Conservation (phyloP, 2,888 invertebrate species). For the Eilema sororculum region DNA sequence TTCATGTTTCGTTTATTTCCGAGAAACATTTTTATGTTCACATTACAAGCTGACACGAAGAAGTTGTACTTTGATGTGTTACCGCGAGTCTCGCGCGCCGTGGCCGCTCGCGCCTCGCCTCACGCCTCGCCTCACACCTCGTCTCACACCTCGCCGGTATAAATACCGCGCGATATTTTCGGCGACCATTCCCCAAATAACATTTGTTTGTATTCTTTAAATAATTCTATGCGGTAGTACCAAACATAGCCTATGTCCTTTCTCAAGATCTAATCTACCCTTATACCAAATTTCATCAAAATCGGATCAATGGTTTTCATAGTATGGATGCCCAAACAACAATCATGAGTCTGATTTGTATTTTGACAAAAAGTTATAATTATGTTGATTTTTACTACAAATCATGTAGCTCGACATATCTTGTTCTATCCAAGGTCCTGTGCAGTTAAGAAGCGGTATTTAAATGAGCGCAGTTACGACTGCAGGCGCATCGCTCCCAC, state of each 20-base stretch:
- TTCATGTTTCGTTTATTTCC: neutral
- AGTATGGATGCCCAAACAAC: too few species aligned
- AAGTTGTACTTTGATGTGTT: neutral
- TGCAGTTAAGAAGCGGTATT: neutral
- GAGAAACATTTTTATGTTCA: neutral
- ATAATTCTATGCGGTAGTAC: constrained; percentile 22
- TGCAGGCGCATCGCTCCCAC: neutral
- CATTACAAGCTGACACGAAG: neutral
- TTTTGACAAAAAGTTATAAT: neutral
- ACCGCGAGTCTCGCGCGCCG: too few species aligned
- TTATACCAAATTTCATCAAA: too few species aligned
- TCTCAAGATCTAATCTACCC: too few species aligned
- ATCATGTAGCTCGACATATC: neutral
- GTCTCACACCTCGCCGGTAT: constrained; percentile 15
- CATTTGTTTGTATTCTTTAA: constrained; percentile 45
- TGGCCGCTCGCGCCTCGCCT: neutral
- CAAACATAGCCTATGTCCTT: too few species aligned
- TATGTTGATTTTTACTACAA: neutral
- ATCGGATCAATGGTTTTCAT: too few species aligned
- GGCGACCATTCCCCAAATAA: constrained; percentile 32
- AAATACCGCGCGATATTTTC: constrained; percentile 39
- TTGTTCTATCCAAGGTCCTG: neutral
- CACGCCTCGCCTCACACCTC: constrained; percentile 7
- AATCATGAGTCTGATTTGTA: too few species aligned
- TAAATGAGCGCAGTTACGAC: neutral